Percentiles rank a stretch among this genome's conserved stretches.
These are phyloP conservation scores for Chaetophractus vellerosus DNA, from an alignment of 2,797 vertebrate species.

Conservation along the genomic window DNA sequence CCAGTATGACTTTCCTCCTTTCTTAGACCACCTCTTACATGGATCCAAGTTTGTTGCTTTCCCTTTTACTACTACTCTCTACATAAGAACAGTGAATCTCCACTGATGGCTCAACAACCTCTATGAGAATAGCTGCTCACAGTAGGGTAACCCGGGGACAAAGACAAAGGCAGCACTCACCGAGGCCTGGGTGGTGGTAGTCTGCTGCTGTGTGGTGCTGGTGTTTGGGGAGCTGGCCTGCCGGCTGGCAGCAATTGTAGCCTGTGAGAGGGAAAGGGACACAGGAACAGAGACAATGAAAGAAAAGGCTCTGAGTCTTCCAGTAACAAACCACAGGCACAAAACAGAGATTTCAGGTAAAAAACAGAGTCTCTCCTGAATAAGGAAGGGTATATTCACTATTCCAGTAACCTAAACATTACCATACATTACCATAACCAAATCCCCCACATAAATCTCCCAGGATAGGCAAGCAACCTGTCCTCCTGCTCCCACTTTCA, in stretches of 20 bases:
- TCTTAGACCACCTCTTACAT: background rate
- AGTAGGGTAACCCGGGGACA: background rate
- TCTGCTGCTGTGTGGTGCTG: constrained; percentile 92
- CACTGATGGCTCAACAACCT: background rate
- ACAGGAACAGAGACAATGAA: constrained; percentile 69
- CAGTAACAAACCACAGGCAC: background rate
- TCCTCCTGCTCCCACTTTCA: background rate
- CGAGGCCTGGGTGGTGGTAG: constrained; percentile 94
- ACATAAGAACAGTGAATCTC: background rate
- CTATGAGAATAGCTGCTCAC: background rate
- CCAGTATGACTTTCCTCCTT: background rate
- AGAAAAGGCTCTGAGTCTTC: constrained; percentile 53
- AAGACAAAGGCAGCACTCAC: constrained; percentile 87
- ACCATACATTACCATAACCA: background rate
- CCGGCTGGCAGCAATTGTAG: constrained; percentile 97
- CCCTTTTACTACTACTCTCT: background rate
- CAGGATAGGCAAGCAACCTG: background rate
- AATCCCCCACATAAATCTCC: background rate
- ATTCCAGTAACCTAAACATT: background rate
- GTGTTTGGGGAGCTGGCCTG: constrained; percentile 96
- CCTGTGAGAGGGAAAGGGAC: constrained; percentile 88
- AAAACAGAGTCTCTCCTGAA: background rate
- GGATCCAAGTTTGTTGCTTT: background rate
- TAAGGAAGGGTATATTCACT: background rate
- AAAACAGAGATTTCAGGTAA: background rate